A percentile compares a stretch with the other conserved stretches of the same genome.
Conservation (phyloP, 2,888 invertebrate species). For the Pyrrhia umbra region DNA sequence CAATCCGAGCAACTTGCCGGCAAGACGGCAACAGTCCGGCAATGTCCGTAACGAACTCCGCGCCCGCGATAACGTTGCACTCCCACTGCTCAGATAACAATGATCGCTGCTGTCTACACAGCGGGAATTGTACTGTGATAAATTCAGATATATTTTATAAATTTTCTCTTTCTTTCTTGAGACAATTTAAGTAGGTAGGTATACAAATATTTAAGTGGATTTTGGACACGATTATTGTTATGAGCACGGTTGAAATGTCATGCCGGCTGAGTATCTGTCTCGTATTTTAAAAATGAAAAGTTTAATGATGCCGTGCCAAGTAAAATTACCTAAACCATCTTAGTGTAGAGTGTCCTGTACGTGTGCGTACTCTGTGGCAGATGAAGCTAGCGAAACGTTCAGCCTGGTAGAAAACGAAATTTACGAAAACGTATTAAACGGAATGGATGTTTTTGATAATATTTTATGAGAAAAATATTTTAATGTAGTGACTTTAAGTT, state of each 20-base stretch:
- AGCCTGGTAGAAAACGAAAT: no score
- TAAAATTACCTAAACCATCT: no score
- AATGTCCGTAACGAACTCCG: conserved; percentile 2
- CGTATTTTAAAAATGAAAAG: background rate
- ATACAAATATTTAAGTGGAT: background rate
- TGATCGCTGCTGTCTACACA: background rate
- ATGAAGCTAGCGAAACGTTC: no score
- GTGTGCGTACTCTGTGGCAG: no score
- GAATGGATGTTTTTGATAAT: no score
- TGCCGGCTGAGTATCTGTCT: background rate
- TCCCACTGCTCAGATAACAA: conserved; percentile 26
- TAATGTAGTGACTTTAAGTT: no score
- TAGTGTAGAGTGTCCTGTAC: no score
- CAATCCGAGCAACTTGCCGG: background rate
- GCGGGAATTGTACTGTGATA: background rate
- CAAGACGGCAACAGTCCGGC: conserved; percentile 9
- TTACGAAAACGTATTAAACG: no score
- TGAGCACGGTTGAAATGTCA: background rate
- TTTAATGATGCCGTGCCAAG: no score
- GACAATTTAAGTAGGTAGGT: no score
- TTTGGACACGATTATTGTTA: background rate
- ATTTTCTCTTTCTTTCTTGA: background rate
- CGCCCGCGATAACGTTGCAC: conserved; percentile 21
- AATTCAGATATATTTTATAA: background rate
- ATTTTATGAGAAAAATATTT: no score